Conservation (phyloP, 2,113 vertebrate species). For the Tretioscincus oriximinensis region DNA sequence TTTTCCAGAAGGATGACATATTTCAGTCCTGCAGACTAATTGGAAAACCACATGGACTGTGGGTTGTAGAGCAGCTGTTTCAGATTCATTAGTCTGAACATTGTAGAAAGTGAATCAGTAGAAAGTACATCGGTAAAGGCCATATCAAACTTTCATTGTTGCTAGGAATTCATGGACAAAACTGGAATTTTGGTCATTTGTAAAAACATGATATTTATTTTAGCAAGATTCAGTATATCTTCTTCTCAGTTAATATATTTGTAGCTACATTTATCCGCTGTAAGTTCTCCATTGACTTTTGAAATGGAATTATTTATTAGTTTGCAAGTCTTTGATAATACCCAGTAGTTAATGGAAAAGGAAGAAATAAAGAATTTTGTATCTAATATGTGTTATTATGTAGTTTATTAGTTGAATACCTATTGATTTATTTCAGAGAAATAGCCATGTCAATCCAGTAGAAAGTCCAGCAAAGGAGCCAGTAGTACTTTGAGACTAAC, state of each 20-base stretch:
- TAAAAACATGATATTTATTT: not conserved
- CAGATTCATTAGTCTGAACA: not conserved
- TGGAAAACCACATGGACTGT: constrained; percentile 28
- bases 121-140: not conserved
- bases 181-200: not conserved
- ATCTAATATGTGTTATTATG: too few species aligned
- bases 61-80: constrained; percentile 1
- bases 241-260: not conserved
- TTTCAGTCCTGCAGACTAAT: constrained; percentile 10
- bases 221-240: not conserved
- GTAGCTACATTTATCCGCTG: not conserved
- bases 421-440: too few species aligned
- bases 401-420: too few species aligned
- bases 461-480: too few species aligned
- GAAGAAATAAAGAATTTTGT: too few species aligned
- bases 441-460: too few species aligned
- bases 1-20: constrained; percentile 23
- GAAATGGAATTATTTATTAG: not conserved
- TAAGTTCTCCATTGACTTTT: not conserved
- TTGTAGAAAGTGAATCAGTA: not conserved
- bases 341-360: too few species aligned
- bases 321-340: not conserved
- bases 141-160: not conserved
- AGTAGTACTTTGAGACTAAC: too few species aligned
- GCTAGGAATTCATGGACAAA: not conserved